Base-by-base conservation (phyloP, 2,888 invertebrate species). In the Rhopalosiphum nymphaeae region DNA sequence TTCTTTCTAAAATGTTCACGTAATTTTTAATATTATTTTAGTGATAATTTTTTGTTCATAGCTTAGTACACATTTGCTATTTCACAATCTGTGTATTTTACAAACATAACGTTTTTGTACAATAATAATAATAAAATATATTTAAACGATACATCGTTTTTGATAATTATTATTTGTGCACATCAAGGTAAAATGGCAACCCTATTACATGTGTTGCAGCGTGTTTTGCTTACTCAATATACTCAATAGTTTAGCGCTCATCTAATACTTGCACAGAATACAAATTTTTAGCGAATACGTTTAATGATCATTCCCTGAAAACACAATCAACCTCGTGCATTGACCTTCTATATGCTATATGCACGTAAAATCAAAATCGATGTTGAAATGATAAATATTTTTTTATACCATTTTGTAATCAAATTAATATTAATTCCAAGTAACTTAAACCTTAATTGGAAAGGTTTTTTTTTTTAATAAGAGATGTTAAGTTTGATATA, bases 221-320 rank as follows among this genome's bases (percentile, higher is more conserved):
- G 56, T 89, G 89, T 89, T 89, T 56, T 56, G 89, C 42, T 89
- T 89, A 89, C 89, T 89, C 89, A 89, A 89, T 89, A 89, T 89
- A 89, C 25, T 56, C 36, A 36, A 42, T 78, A 78, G 21, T 78
- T 36, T 36, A n/a, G 90, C 46, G 29, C 46, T 90, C 46, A 26
- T n/a, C 90, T n/a, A 67, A 49, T 46, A 67, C 67, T 36, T 67
- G 49, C 1, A 9, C 49, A 49, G 90, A 90, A 90, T 90, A 90
- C 67, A 49, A 90, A 90, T 67, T 90, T 90, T 67, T 90, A 67
- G 61, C 46, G 61, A 89, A 89, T 61, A 89, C 89, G n/a, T 61
- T 89, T n/a, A 61, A 61, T 89, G 67, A 36, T 46, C 10, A 49
- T 46, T 49, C 46, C 49, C 26, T 46, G 36, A 46, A 49, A 49